A percentile compares a stretch with the other conserved stretches of the same genome.
phyloP scores from a whole-genome alignment of 92 coral and sea anemone species.

The Siderastrea radians region DNA sequence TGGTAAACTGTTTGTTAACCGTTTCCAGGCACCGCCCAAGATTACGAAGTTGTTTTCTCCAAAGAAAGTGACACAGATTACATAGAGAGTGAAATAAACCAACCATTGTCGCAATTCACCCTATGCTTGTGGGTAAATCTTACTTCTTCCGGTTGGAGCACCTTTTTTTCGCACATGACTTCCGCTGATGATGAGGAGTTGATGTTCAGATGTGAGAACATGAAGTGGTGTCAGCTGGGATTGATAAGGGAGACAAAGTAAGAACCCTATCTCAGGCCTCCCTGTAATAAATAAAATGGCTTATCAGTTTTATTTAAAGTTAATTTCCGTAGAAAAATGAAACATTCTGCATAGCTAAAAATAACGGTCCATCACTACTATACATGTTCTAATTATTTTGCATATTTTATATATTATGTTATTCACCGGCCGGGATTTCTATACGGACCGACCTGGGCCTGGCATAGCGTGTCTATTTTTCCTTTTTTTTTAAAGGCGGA shows the following conservation, averaged over 20 bases:
- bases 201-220: not conserved
- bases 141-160: slow-evolving; percentile 1
- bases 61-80: slow-evolving; percentile 14
- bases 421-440: too few relatives aligned
- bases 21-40: slow-evolving; percentile 7
- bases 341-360: not conserved
- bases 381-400: too few relatives aligned
- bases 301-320: not conserved
- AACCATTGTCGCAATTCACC: slow-evolving; percentile 6
- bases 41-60: slow-evolving; percentile 16
- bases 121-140: slow-evolving; percentile 11
- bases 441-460: too few relatives aligned
- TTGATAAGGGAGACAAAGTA: not conserved
- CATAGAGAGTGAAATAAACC: not conserved
- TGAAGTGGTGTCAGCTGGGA: not conserved
- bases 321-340: not conserved
- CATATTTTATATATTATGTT: too few relatives aligned
- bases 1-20: too few relatives aligned
- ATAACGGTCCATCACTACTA: too few relatives aligned
- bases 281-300: too few relatives aligned
- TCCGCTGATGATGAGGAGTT: not conserved
- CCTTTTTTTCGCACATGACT: slow-evolving; percentile 16
- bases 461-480: too few relatives aligned
- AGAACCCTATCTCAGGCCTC: not conserved
- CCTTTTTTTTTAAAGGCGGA: too few relatives aligned